Conservation (phyloP, 2,888 invertebrate genomes). For the Platynereis dumerilii region DNA sequence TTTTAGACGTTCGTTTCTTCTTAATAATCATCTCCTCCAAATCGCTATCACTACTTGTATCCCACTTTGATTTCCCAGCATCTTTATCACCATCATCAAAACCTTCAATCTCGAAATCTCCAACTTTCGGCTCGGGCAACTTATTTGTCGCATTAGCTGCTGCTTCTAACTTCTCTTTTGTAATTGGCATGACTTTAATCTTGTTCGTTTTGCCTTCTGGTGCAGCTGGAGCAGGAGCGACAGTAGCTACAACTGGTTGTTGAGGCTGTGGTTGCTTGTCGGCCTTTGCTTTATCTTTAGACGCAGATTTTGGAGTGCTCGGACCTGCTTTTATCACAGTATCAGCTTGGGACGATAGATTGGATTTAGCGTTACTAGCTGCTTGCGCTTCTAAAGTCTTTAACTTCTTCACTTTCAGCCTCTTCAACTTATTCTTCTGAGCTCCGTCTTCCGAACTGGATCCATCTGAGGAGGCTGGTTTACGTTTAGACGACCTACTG, state of each 20-base stretch:
- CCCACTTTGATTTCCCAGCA: conserved; percentile 38
- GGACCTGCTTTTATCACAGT: no score
- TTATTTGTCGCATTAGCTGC: conserved; percentile 8
- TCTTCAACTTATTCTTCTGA: conserved; percentile 10
- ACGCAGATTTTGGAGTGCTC: not conserved
- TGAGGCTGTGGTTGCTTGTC: conserved; percentile 19
- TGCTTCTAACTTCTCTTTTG: conserved; percentile 9
- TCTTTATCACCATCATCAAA: conserved; percentile 14
- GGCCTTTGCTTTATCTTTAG: conserved; percentile 29
- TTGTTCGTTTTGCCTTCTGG: conserved; percentile 11
- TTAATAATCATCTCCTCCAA: conserved; percentile 24
- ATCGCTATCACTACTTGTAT: conserved; percentile 40
- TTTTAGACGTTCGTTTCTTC: not conserved
- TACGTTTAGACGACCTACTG: conserved; percentile 3
- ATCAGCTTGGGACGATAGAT: not conserved
- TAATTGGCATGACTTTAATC: conserved; percentile 1
- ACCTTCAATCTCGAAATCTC: conserved; percentile 19
- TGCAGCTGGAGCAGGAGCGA: conserved; percentile 8
- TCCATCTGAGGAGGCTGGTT: conserved; percentile 6
- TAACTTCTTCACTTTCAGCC: conserved; percentile 8
- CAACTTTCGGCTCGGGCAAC: conserved; percentile 11
- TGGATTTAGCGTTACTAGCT: not conserved
- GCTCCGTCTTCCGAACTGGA: conserved; percentile 11
- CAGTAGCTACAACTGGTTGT: conserved; percentile 15
- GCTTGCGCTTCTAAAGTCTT: conserved; percentile 9